These are phyloP conservation scores for Pollenia griseotomentosa DNA, from an alignment of 2,888 invertebrate species.

Conservation along the genomic window DNA sequence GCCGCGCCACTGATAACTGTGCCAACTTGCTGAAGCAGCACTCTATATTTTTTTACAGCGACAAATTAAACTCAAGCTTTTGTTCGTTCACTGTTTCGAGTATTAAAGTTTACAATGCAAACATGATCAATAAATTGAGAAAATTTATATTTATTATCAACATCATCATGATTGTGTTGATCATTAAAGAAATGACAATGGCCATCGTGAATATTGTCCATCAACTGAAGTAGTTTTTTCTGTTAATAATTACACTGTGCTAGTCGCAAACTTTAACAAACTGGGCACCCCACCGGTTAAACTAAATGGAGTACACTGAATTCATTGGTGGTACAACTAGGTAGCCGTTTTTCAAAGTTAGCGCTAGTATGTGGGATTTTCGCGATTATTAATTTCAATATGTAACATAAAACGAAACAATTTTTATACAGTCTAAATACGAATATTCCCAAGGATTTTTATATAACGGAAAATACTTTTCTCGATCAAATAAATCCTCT, in stretches of 20 bases:
- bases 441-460: too few relatives aligned
- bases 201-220: constrained; percentile 12
- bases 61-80: constrained; percentile 27
- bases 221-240: not conserved
- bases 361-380: too few relatives aligned
- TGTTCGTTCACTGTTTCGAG: not conserved
- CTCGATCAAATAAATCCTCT: too few relatives aligned
- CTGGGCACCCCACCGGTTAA: too few relatives aligned
- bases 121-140: constrained; percentile 61
- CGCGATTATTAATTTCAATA: too few relatives aligned
- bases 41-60: constrained; percentile 13
- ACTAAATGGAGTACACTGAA: too few relatives aligned
- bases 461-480: too few relatives aligned
- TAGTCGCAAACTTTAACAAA: too few relatives aligned
- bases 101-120: constrained; percentile 26
- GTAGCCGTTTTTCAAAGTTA: too few relatives aligned
- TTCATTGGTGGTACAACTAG: too few relatives aligned
- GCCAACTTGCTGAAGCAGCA: constrained; percentile 42
- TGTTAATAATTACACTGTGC: not conserved
- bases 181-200: not conserved
- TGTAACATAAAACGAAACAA: too few relatives aligned
- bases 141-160: constrained; percentile 52
- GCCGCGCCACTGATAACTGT: constrained; percentile 39
- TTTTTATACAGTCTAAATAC: too few relatives aligned
- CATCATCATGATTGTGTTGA: constrained; percentile 15